Evolutionary conservation across 2,888 invertebrate genomes (phyloP).

Genomic region (Slavum lentiscoides): DNA sequence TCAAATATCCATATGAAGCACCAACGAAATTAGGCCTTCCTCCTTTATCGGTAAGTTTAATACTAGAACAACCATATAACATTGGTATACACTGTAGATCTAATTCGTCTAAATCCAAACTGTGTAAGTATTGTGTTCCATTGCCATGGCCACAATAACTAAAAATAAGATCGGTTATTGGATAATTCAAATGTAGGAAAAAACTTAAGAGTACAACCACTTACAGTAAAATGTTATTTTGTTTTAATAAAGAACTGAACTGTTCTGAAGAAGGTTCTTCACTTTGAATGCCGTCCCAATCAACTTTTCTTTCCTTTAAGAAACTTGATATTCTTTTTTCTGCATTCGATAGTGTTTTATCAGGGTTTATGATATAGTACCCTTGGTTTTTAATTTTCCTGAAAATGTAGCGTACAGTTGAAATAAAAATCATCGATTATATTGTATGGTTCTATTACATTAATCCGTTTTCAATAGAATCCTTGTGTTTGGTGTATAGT

Average conservation of each 20-base stretch:
- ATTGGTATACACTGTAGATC: conserved; percentile 65
- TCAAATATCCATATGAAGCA: conserved; percentile 67
- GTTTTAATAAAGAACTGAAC: conserved; percentile 64
- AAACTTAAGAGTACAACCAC: conserved; percentile 56
- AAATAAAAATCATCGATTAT: neutral
- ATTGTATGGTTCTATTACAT: conserved; percentile 59
- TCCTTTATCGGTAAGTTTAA: conserved; percentile 63
- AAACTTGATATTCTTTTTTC: conserved; percentile 67
- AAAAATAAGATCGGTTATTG: conserved; percentile 52
- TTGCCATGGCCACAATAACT: conserved; percentile 80
- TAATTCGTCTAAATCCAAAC: conserved; percentile 64
- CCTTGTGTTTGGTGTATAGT: conserved; percentile 67
- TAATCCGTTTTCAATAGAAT: conserved; percentile 65
- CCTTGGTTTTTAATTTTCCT: conserved; percentile 59
- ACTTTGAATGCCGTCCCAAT: conserved; percentile 68
- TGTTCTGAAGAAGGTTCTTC: conserved; percentile 64
- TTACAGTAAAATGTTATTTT: conserved; percentile 71
- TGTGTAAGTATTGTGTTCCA: conserved; percentile 69
- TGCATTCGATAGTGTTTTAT: conserved; percentile 68
- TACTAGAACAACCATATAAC: conserved; percentile 76
- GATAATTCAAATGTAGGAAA: too few species aligned
- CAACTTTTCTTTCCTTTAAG: conserved; percentile 64
- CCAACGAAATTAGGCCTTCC: conserved; percentile 66
- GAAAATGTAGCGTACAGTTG: conserved; percentile 4
- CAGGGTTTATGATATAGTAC: conserved; percentile 73